phyloP scores from a whole-genome alignment of 2,888 invertebrate species.

The Hedya salicella region DNA sequence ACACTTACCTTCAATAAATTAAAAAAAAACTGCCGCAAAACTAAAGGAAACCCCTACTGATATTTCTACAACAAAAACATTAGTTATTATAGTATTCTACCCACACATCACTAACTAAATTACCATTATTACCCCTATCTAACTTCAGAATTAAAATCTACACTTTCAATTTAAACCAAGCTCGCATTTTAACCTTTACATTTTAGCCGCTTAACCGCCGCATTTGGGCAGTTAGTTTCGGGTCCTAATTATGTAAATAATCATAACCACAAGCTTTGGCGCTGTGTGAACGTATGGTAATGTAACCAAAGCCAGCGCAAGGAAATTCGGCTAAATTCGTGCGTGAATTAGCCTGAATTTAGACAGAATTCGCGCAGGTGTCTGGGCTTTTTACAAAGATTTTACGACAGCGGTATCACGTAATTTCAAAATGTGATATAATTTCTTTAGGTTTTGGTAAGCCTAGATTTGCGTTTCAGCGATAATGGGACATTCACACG shows the following conservation, averaged over 20 bases:
- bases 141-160: slow-evolving; percentile 19
- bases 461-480: no score
- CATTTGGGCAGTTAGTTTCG: slow-evolving; percentile 42
- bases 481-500: no score
- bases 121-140: neutral
- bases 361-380: slow-evolving; percentile 1
- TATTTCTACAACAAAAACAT: no score
- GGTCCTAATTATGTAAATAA: slow-evolving; percentile 44
- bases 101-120: neutral
- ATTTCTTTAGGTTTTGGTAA: no score
- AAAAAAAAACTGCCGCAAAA: no score
- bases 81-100: no score
- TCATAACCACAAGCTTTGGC: slow-evolving; percentile 41
- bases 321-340: slow-evolving; percentile 35
- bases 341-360: slow-evolving; percentile 30
- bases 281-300: slow-evolving; percentile 43
- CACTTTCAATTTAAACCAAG: slow-evolving; percentile 36
- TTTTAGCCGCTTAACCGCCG: slow-evolving; percentile 36
- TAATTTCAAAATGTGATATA: no score
- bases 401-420: no score
- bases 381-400: neutral
- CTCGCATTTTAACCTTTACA: slow-evolving; percentile 37
- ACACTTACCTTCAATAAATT: no score
- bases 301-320: slow-evolving; percentile 38
- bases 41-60: no score